These are phyloP conservation scores for Recurvirostra avosetta DNA, from an alignment of 2,113 vertebrate genomes.

Conservation along the genomic window DNA sequence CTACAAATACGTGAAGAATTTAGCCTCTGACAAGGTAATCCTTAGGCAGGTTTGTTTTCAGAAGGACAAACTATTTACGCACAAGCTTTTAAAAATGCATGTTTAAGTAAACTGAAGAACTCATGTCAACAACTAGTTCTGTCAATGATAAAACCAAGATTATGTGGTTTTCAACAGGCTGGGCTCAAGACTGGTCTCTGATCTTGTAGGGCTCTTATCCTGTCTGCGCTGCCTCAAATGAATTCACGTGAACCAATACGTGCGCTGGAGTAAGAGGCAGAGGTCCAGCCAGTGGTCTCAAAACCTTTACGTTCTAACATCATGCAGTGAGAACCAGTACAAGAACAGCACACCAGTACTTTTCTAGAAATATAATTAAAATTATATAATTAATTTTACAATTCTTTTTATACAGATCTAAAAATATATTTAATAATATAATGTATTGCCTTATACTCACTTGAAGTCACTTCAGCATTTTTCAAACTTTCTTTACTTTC, in stretches of 20 bases:
- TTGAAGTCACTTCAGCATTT: conserved; percentile 61
- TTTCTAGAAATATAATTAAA: background rate
- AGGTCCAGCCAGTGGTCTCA: background rate
- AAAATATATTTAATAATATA: background rate
- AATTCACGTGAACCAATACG: background rate
- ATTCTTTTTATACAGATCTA: background rate
- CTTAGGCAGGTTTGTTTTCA: background rate
- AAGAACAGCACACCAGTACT: background rate
- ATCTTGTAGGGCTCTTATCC: background rate
- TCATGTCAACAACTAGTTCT: background rate
- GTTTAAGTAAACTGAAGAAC: background rate
- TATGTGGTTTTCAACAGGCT: background rate
- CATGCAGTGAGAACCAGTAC: background rate
- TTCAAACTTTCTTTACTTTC: conserved; percentile 34
- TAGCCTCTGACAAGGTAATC: background rate
- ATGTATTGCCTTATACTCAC: conserved; percentile 42
- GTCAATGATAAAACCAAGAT: background rate
- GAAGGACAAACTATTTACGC: background rate
- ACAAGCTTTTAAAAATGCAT: background rate
- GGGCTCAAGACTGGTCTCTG: background rate
- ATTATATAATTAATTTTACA: rapidly evolving
- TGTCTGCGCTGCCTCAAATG: background rate
- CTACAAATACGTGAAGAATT: background rate
- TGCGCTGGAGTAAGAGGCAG: background rate
- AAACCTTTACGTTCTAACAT: background rate